Conservation (phyloP, 2,888 invertebrate genomes). For the Esperia sulphurella region DNA sequence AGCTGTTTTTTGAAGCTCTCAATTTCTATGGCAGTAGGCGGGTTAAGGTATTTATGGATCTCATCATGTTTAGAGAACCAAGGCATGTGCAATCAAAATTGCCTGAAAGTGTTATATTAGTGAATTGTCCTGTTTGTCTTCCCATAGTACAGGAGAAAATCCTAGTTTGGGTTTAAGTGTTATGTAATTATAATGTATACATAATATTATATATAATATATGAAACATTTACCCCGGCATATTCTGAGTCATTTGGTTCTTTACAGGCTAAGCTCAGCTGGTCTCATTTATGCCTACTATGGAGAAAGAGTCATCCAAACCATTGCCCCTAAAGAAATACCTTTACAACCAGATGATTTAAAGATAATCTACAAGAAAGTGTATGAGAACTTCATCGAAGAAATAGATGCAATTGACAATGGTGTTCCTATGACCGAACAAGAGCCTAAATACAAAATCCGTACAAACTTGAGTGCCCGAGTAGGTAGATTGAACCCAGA, state of each 20-base stretch:
- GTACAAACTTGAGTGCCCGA: slow-evolving; percentile 87
- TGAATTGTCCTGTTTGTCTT: too few relatives aligned
- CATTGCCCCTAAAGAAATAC: slow-evolving; percentile 63
- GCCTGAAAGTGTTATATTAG: too few relatives aligned
- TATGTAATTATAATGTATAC: too few relatives aligned
- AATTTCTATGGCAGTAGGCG: too few relatives aligned
- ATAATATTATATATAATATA: too few relatives aligned
- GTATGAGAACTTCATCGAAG: slow-evolving; percentile 93
- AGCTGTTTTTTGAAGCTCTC: too few relatives aligned
- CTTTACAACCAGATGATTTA: slow-evolving; percentile 68
- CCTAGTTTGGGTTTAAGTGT: too few relatives aligned
- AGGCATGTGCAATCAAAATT: too few relatives aligned
- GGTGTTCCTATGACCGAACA: slow-evolving; percentile 91
- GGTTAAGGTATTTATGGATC: too few relatives aligned
- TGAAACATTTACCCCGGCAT: too few relatives aligned
- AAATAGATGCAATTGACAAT: slow-evolving; percentile 98
- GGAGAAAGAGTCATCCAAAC: slow-evolving; percentile 88
- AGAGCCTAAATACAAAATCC: slow-evolving; percentile 87
- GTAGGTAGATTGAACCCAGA: slow-evolving; percentile 89
- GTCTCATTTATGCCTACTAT: slow-evolving; percentile 93
- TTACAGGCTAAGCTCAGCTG: slow-evolving; percentile 94
- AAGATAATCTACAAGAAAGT: slow-evolving; percentile 82
- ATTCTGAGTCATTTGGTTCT: neutral
- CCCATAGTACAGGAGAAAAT: too few relatives aligned
- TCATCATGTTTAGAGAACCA: too few relatives aligned